A percentile compares a stretch with the other conserved stretches of the same genome.
Evolutionary conservation across 2,888 invertebrate species (phyloP).

Genomic region (Dascillus cervinus): DNA sequence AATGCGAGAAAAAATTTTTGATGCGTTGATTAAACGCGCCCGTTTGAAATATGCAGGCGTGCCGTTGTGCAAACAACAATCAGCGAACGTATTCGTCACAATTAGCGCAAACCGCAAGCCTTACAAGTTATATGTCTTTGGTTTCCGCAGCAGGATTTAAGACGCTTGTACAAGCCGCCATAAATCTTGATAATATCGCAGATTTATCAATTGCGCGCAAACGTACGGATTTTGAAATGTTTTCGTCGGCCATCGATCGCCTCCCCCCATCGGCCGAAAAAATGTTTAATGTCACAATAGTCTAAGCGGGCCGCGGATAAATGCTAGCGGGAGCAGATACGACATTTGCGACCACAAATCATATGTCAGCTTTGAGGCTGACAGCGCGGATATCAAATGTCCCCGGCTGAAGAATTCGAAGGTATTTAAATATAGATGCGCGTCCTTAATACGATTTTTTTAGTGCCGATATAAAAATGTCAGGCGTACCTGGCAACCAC

Average conservation of each 20-base stretch:
- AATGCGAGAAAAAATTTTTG: too few relatives aligned
- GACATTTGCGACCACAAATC: conserved; percentile 37
- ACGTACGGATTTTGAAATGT: background rate
- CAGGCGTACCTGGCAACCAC: too few relatives aligned
- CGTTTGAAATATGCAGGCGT: conserved; percentile 36
- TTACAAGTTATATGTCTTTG: conserved; percentile 36
- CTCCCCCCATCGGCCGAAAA: conserved; percentile 21
- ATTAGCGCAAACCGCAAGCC: conserved; percentile 35
- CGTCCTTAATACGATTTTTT: too few relatives aligned
- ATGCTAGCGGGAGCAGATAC: conserved; percentile 26
- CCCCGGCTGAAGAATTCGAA: conserved; percentile 28
- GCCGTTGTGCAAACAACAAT: conserved; percentile 36
- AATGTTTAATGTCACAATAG: conserved; percentile 36
- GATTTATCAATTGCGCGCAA: background rate
- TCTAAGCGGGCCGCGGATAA: conserved; percentile 31
- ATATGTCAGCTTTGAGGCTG: conserved; percentile 35
- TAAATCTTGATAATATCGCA: background rate
- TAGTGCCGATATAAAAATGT: too few relatives aligned
- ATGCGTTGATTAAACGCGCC: too few relatives aligned
- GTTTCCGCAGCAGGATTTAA: conserved; percentile 30
- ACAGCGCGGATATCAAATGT: conserved; percentile 31
- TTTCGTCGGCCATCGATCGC: too few relatives aligned
- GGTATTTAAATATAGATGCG: conserved; percentile 29
- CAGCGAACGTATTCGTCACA: conserved; percentile 37
- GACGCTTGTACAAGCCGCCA: background rate